Evolutionary conservation across 2,113 vertebrate genomes (phyloP).

Genomic region (Gymnorhina tibicen): DNA sequence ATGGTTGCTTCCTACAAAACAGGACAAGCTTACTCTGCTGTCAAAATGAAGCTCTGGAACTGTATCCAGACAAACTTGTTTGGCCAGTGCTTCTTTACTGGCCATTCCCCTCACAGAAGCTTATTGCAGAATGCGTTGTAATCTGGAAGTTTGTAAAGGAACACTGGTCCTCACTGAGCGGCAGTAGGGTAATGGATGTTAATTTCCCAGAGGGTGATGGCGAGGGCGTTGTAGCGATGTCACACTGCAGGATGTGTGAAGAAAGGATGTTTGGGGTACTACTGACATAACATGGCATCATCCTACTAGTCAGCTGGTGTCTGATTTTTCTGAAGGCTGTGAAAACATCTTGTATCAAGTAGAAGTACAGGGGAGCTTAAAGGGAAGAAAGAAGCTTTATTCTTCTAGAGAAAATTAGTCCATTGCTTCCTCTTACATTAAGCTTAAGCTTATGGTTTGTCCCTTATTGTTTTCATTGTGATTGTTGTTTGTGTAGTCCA

Average conservation of each 20-base stretch:
- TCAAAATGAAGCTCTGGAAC: background rate
- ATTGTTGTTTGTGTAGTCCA: background rate
- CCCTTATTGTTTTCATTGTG: background rate
- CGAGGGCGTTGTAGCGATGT: background rate
- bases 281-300: constrained; percentile 17
- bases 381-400: constrained; percentile 2
- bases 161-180: background rate
- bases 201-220: background rate
- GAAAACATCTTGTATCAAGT: constrained; percentile 17
- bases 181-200: background rate
- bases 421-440: background rate
- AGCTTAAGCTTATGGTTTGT: background rate
- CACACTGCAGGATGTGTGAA: background rate
- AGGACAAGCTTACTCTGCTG: background rate
- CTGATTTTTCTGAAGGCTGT: constrained; percentile 41
- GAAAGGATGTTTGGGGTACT: constrained; percentile 6
- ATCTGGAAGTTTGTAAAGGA: background rate
- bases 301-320: constrained; percentile 36
- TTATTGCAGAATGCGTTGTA: background rate
- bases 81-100: background rate
- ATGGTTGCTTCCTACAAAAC: background rate
- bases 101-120: background rate
- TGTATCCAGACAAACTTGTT: background rate
- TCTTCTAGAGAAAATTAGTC: background rate
- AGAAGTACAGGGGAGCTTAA: background rate